Conservation (phyloP, 1,140 invertebrate genomes). For the Brachionus calyciflorus region DNA sequence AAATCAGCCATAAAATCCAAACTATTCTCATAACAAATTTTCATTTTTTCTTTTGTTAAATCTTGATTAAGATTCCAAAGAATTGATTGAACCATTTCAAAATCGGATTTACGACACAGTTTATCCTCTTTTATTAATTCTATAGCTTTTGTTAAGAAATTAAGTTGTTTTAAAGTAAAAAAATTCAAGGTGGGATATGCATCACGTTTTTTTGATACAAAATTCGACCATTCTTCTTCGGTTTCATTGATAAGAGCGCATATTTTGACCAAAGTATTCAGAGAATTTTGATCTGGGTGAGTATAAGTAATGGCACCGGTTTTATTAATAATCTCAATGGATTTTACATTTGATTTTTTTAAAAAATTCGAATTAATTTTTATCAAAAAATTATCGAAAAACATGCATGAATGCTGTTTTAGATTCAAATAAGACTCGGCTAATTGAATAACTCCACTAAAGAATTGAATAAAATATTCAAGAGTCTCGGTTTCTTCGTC, state of each 20-base stretch:
- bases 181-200: background rate
- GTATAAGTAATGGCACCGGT: background rate
- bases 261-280: background rate
- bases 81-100: background rate
- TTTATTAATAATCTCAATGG: background rate
- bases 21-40: background rate
- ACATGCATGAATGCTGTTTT: background rate
- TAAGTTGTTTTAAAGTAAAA: slow-evolving; percentile 14
- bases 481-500: background rate
- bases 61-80: background rate
- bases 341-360: background rate
- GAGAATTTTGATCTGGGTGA: background rate
- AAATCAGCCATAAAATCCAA: background rate
- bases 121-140: background rate
- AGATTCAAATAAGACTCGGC: background rate
- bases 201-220: background rate
- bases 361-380: slow-evolving; percentile 4
- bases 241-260: background rate
- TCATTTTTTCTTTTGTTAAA: background rate
- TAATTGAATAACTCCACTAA: background rate
- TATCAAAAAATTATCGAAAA: slow-evolving; percentile 12
- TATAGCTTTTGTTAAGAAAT: background rate
- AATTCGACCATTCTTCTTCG: background rate
- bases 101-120: background rate
- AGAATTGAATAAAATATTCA: slow-evolving; percentile 20